These are phyloP conservation scores for Dascillus cervinus DNA, from an alignment of 2,888 invertebrate species.

Conservation along the genomic window DNA sequence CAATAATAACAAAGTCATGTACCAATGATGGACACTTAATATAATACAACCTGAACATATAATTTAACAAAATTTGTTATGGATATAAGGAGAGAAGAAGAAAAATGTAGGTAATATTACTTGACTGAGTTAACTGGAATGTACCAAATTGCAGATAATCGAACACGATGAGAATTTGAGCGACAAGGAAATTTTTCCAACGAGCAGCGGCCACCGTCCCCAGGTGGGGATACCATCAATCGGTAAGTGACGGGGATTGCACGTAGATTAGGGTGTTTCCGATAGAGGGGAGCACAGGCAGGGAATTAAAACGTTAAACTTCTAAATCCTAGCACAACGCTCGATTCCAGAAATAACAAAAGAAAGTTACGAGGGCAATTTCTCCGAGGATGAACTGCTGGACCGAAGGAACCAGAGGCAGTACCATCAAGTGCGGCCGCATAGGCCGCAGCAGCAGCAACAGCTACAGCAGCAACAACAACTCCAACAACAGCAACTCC, in stretches of 20 bases:
- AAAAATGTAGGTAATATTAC: too few species aligned
- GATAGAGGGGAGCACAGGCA: too few species aligned
- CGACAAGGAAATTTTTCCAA: constrained; percentile 77
- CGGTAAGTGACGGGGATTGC: constrained; percentile 34
- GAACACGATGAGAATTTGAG: constrained; percentile 82
- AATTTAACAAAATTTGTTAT: too few species aligned
- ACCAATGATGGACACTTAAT: too few species aligned
- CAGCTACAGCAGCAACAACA: constrained; percentile 37
- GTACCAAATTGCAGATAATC: constrained; percentile 50
- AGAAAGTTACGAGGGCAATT: constrained; percentile 63
- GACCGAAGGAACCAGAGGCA: constrained; percentile 40
- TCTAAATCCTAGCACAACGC: constrained; percentile 39
- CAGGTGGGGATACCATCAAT: constrained; percentile 40
- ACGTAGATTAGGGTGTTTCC: too few species aligned
- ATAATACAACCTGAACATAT: too few species aligned
- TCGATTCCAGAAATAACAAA: constrained; percentile 68
- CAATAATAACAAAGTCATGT: too few species aligned
- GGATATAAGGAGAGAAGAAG: too few species aligned
- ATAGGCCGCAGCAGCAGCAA: constrained; percentile 39
- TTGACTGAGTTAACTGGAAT: too few species aligned
- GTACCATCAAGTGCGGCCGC: constrained; percentile 28
- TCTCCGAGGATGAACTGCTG: constrained; percentile 60
- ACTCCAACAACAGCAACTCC: constrained; percentile 22
- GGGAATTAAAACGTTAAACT: too few species aligned
- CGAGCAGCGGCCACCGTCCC: constrained; percentile 31